These are phyloP conservation scores for Uloborus plumipes DNA, from an alignment of 2,888 invertebrate genomes.

Conservation along the genomic window DNA sequence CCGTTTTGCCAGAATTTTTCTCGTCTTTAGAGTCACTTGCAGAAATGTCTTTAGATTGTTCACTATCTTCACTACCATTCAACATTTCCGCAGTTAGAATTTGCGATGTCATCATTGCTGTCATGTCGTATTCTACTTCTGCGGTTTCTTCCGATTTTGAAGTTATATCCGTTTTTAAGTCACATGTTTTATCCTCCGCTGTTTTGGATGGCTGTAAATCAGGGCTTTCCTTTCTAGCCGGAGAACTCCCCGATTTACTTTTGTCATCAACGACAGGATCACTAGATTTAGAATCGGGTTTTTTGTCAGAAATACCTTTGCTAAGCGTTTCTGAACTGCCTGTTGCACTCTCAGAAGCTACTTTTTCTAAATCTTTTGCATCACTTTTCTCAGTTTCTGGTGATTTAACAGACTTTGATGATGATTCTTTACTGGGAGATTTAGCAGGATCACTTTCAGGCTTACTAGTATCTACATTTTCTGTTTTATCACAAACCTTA, in stretches of 20 bases:
- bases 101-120: constrained; percentile 52
- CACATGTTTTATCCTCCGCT: not conserved
- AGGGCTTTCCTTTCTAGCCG: not conserved
- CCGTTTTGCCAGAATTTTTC: not conserved
- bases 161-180: not conserved
- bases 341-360: not conserved
- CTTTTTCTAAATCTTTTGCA: not conserved
- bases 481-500: not conserved
- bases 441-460: not conserved
- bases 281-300: not conserved
- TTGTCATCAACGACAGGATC: not conserved
- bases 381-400: not conserved
- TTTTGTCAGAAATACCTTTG: not conserved
- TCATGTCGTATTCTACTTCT: constrained; percentile 40
- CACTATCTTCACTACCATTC: not conserved
- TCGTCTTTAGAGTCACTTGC: not conserved
- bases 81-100: constrained; percentile 39
- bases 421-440: not conserved
- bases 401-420: not conserved
- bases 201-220: not conserved
- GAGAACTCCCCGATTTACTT: no score
- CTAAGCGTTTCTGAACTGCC: not conserved
- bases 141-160: not conserved
- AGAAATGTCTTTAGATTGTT: not conserved
- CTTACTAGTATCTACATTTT: not conserved